Evolutionary conservation across 2,888 invertebrate species (phyloP).

Genomic region (Oxytorus armatus): DNA sequence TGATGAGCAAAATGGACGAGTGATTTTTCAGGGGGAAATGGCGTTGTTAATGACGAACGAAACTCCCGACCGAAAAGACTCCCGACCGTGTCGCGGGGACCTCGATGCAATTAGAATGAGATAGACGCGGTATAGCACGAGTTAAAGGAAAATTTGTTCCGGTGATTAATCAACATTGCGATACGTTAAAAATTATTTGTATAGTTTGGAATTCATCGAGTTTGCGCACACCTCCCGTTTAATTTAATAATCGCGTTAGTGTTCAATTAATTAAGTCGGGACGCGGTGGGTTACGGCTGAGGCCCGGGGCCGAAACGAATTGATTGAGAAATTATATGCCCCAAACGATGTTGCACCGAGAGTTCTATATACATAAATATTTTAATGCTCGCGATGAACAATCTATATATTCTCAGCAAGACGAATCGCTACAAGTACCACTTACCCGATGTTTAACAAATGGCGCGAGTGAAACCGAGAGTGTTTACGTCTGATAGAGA

Average conservation of each 20-base stretch:
- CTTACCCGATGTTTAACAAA: slow-evolving; percentile 60
- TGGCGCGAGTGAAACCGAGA: slow-evolving; percentile 44
- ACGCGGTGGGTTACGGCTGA: slow-evolving; percentile 12
- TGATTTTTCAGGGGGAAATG: slow-evolving; percentile 11
- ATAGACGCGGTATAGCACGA: slow-evolving; percentile 2
- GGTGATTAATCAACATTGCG: slow-evolving; percentile 32
- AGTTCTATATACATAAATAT: not conserved
- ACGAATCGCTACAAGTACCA: slow-evolving; percentile 43
- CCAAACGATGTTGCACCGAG: not conserved
- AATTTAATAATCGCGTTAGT: slow-evolving; percentile 35
- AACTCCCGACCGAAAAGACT: not conserved
- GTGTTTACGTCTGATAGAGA: slow-evolving; percentile 15
- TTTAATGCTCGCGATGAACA: not conserved
- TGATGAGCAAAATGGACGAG: slow-evolving; percentile 4
- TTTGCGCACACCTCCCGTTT: slow-evolving; percentile 27
- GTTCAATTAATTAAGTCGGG: slow-evolving; percentile 42
- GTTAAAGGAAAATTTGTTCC: slow-evolving; percentile 22
- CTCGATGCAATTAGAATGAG: slow-evolving; percentile 37
- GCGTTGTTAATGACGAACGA: not conserved
- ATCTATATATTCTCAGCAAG: slow-evolving; percentile 23
- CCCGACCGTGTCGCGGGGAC: not conserved
- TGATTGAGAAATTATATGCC: slow-evolving; percentile 45
- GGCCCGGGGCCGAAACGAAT: slow-evolving; percentile 53
- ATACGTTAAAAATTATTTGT: slow-evolving; percentile 37
- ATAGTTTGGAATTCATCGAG: slow-evolving; percentile 28